Base-by-base conservation (phyloP, 2,797 vertebrate species). In the Lutjanus argentimaculatus region DNA sequence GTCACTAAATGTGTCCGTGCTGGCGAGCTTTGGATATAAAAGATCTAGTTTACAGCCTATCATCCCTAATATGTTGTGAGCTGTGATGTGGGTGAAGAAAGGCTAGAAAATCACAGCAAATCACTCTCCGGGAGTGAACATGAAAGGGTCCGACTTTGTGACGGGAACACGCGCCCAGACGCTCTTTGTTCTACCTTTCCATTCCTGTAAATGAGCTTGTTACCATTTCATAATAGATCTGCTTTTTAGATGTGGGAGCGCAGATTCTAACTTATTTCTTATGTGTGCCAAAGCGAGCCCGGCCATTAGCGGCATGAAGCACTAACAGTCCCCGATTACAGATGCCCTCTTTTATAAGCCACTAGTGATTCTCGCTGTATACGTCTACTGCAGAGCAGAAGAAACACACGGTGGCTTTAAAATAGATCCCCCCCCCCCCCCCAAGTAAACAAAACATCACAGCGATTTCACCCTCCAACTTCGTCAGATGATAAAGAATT, bases 151-250 rank as follows among this genome's bases (percentile, higher is more conserved):
- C 59, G 90, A 89, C 88, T 91, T 87, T 89, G 81, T 84, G 85
- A 88, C 19, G 56, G 82, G 77, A 89, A 84, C 86, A 72, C 51
- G 55, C 52, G 30, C 81, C 79, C 75, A 78, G 84, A 84, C 75
- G 4, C 77, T 93, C 88, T 95, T 94, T 89, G 85, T 92, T 93
- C 89, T 90, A 89, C 82, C 82, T 87, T 81, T 88, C 84, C 85
- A 80, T 88, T 90, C 70, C 83, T 86, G 85, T 86, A 92, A 93
- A 93, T 91, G 86, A 90, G 87, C 89, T 91, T 94, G 90, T 95
- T 94, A 93, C 84, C 82, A 69, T 92, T 90, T 93, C 89, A 91
- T 92, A 93, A 94, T 91, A 89, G 85, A 88, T 88, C 82, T 85
- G 76, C 76, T 88, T 92, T 91, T 91, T 79, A 85, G 80, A 86